Conservation (phyloP, 1,140 invertebrate genomes). For the Zaprionus ornatus region DNA sequence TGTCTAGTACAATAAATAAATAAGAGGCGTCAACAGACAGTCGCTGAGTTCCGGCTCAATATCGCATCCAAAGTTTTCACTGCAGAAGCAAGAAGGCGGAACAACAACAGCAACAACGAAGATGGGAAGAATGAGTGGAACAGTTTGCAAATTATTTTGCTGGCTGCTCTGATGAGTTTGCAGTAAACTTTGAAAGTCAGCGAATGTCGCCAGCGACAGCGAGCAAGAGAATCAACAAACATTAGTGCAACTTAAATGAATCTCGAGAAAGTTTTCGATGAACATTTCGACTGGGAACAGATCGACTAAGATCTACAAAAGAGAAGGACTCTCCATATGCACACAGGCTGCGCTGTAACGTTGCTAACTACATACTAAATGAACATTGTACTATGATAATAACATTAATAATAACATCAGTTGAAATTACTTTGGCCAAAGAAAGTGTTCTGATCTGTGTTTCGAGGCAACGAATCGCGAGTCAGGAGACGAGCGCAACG, state of each 20-base stretch:
- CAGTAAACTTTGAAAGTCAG: conserved; percentile 62
- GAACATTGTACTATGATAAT: not conserved
- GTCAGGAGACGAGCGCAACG: conserved; percentile 66
- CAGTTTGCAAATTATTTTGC: conserved; percentile 66
- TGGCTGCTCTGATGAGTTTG: conserved; percentile 62
- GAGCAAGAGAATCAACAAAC: conserved; percentile 33
- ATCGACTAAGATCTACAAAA: conserved; percentile 20
- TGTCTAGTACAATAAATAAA: conserved; percentile 26
- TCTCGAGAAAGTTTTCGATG: conserved; percentile 48
- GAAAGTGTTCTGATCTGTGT: conserved; percentile 37
- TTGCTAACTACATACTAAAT: not conserved
- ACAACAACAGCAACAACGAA: conserved; percentile 38
- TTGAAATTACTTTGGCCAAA: conserved; percentile 27
- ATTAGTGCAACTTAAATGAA: conserved; percentile 58
- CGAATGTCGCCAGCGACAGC: conserved; percentile 39
- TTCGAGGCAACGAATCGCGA: conserved; percentile 58
- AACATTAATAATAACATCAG: conserved; percentile 9
- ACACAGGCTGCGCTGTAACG: not conserved
- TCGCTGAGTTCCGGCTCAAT: conserved; percentile 43
- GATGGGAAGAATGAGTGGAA: conserved; percentile 18
- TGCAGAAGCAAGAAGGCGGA: conserved; percentile 13
- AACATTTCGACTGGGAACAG: too few species aligned
- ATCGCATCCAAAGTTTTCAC: conserved; percentile 56
- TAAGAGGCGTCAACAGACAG: conserved; percentile 39
- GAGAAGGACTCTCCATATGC: not conserved